Evolutionary conservation across 1,140 invertebrate species (phyloP), one percentile per base, ranked within the genome.

Genomic region (Hypsibius dujardini): DNA sequence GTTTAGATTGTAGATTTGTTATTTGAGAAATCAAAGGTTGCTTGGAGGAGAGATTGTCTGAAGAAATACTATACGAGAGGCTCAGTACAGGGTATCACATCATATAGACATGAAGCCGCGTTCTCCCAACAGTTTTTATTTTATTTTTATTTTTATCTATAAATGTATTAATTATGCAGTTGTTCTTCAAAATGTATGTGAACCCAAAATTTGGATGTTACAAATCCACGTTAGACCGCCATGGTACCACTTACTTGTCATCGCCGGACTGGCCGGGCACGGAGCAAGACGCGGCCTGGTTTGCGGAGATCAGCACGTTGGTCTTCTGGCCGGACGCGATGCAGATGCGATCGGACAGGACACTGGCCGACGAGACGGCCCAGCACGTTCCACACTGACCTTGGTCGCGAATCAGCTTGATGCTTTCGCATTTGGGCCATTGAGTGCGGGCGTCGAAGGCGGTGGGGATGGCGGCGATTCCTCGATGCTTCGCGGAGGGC

Each of bases 321-420:
- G 50, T 56, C 7, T 7, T 56, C n/a, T 56, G 28, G 50, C 50
- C 50, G 50, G 50, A 56, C 7, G 50, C 50, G 0, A 56, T 56
- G 50, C 50, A 56, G n/a, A 56, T 56, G 7, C 50, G 50, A 56
- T 56, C 50, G 7, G 50, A 56, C 50, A 56, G 50, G n/a, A 56
- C 50, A n/a, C 50, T 56, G 7, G 50, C 50, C 7, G 50, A 12
- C 7, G 50, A 56, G 50, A 56, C 50, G 0, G 50, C 50, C 50
- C 50, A 56, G n/a, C 50, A 56, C 7, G 50, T 56, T 12, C 50
- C 50, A 56, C 50, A 56, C n/a, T 7, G 7, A 56, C 50, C 50
- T n/a, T 56, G 50, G 50, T 56, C 50, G 7, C 50, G 50, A n/a
- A 56, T 56, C 7, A n/a, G 7, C 7, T n/a, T n/a, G n/a, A 56